Evolutionary conservation across 2,888 invertebrate species (phyloP).

Genomic region (Tribolium freemani): DNA sequence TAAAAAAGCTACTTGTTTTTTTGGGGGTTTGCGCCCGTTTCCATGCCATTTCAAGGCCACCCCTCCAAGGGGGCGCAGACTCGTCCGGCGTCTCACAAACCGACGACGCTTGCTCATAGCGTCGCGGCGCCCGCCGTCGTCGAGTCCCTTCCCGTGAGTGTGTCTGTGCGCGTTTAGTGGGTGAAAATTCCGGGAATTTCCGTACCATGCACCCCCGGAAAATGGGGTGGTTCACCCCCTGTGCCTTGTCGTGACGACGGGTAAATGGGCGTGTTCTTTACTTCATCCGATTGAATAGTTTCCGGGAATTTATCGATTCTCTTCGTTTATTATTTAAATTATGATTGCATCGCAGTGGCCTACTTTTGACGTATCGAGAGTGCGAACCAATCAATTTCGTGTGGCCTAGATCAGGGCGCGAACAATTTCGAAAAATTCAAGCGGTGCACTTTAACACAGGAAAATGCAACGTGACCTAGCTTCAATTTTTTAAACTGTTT

Average conservation of each 20-base stretch:
- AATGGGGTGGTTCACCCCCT: conserved; percentile 40
- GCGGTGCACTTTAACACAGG: too few relatives aligned
- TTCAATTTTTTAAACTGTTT: too few relatives aligned
- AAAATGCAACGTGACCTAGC: too few relatives aligned
- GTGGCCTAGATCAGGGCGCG: conserved; percentile 13
- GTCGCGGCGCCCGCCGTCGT: conserved; percentile 55
- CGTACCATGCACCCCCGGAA: conserved; percentile 35
- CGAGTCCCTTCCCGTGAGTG: conserved; percentile 55
- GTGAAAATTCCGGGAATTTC: conserved; percentile 38
- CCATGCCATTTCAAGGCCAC: neutral
- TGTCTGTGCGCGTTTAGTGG: conserved; percentile 25
- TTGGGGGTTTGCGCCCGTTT: neutral
- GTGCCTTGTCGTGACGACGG: conserved; percentile 24
- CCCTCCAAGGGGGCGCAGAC: conserved; percentile 42
- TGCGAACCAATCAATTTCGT: conserved; percentile 18
- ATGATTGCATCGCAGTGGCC: conserved; percentile 26
- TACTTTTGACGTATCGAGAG: conserved; percentile 3
- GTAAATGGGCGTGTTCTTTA: conserved; percentile 53
- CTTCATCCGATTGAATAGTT: neutral
- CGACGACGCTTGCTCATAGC: conserved; percentile 58
- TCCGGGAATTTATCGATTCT: conserved; percentile 20
- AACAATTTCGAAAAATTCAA: neutral
- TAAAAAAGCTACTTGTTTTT: too few relatives aligned
- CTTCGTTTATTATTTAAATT: conserved; percentile 17
- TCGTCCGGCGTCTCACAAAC: conserved; percentile 33